Conservation (phyloP, 2,888 invertebrate species). For the Coenonympha arcania region DNA sequence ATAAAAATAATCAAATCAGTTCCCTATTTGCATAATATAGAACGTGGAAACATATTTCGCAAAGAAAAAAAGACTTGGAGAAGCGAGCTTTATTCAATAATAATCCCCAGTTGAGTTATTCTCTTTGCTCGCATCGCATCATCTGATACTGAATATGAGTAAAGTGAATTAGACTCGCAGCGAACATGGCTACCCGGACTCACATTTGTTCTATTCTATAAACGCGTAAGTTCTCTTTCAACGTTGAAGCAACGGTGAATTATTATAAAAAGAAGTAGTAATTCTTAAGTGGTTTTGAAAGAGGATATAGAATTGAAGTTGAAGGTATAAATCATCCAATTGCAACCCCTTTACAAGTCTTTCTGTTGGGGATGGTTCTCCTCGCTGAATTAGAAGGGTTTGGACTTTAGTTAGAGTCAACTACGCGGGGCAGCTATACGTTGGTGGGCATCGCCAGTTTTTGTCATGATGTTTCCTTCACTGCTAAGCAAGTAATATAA, state of each 20-base stretch:
- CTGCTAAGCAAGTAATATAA: too few relatives aligned
- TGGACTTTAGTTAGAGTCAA: too few relatives aligned
- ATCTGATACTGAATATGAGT: constrained; percentile 65
- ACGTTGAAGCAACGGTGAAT: neutral
- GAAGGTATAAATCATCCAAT: too few relatives aligned
- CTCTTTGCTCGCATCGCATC: constrained; percentile 64
- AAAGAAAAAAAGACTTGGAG: constrained; percentile 21
- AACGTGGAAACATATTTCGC: neutral
- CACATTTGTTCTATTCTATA: neutral
- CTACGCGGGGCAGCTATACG: too few relatives aligned
- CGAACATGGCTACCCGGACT: neutral
- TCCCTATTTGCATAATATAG: neutral
- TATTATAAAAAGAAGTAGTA: too few relatives aligned
- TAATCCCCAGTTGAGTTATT: constrained; percentile 71
- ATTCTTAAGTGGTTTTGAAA: too few relatives aligned
- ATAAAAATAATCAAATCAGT: constrained; percentile 5
- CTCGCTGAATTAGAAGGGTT: too few relatives aligned
- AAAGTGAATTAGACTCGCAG: constrained; percentile 19
- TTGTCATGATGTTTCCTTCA: too few relatives aligned
- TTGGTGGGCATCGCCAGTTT: too few relatives aligned
- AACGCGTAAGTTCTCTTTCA: neutral
- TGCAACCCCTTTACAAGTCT: too few relatives aligned
- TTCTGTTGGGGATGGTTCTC: too few relatives aligned
- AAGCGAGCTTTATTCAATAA: constrained; percentile 68
- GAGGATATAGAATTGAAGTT: too few relatives aligned